These are phyloP conservation scores for Drosophila flavopinicola DNA, from an alignment of 2,888 invertebrate genomes.

Conservation along the genomic window DNA sequence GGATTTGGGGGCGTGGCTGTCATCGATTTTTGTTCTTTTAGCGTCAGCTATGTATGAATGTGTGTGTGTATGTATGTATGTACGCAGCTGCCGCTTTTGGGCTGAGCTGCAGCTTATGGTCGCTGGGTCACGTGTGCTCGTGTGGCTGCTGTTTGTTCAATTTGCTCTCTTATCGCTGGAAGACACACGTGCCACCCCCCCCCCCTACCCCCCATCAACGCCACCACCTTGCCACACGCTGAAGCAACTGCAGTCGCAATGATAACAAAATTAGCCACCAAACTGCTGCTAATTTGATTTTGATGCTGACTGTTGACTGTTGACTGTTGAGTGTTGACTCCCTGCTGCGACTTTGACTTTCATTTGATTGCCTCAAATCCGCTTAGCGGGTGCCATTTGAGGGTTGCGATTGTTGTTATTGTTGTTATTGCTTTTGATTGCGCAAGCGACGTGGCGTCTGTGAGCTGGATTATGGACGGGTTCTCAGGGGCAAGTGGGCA, in stretches of 20 bases:
- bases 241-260: conserved; percentile 48
- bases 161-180: conserved; percentile 48
- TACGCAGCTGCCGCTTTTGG: conserved; percentile 9
- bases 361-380: conserved; percentile 74
- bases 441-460: conserved; percentile 53
- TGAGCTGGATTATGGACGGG: conserved; percentile 75
- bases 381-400: conserved; percentile 73
- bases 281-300: conserved; percentile 81
- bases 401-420: conserved; percentile 37
- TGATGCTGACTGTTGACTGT: conserved; percentile 62
- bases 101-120: conserved; percentile 28
- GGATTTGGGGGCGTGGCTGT: background rate
- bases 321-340: conserved; percentile 23
- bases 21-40: conserved; percentile 44
- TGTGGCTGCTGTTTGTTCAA: conserved; percentile 60
- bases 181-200: conserved; percentile 56
- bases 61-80: no score
- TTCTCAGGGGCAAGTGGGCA: conserved; percentile 73
- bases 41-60: no score
- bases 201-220: background rate
- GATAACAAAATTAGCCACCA: conserved; percentile 76
- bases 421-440: conserved; percentile 12
- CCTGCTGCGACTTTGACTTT: conserved; percentile 32
- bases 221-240: background rate
- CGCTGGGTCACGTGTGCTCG: conserved; percentile 58